Evolutionary conservation across 2,113 vertebrate genomes (phyloP).

Genomic region (Hystrix cristata): DNA sequence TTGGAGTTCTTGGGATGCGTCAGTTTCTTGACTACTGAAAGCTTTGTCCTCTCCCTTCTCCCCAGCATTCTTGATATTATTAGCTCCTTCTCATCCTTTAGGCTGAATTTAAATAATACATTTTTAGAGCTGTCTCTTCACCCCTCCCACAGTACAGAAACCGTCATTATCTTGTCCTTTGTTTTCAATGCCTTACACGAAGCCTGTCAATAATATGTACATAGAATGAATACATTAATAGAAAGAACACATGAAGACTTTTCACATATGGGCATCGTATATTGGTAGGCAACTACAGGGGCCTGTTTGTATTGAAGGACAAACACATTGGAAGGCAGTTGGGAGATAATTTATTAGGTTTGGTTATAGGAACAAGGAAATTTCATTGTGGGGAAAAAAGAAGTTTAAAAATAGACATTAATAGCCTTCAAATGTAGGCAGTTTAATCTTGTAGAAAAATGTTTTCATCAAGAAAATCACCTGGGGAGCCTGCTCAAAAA

Average conservation of each 20-base stretch:
- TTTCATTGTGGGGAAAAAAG: slow-evolving; percentile 33
- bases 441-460: slow-evolving; percentile 37
- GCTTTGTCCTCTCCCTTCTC: not conserved
- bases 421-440: slow-evolving; percentile 39
- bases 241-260: not conserved
- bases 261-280: not conserved
- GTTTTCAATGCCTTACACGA: not conserved
- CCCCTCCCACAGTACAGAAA: not conserved
- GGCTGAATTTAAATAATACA: not conserved
- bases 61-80: not conserved
- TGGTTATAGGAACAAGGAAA: slow-evolving; percentile 6
- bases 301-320: not conserved
- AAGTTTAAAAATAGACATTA: slow-evolving; percentile 43
- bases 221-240: not conserved
- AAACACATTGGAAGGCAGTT: not conserved
- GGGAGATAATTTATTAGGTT: not conserved
- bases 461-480: not conserved
- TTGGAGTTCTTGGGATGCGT: not conserved
- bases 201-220: not conserved
- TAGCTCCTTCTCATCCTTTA: not conserved
- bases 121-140: not conserved
- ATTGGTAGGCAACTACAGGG: not conserved
- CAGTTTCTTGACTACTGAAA: not conserved
- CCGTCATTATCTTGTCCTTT: not conserved
- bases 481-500: slow-evolving; percentile 12